Evolutionary conservation across 1,140 invertebrate species (phyloP), one percentile per base, ranked within the genome.

Genomic region (Anoplophora glabripennis): DNA sequence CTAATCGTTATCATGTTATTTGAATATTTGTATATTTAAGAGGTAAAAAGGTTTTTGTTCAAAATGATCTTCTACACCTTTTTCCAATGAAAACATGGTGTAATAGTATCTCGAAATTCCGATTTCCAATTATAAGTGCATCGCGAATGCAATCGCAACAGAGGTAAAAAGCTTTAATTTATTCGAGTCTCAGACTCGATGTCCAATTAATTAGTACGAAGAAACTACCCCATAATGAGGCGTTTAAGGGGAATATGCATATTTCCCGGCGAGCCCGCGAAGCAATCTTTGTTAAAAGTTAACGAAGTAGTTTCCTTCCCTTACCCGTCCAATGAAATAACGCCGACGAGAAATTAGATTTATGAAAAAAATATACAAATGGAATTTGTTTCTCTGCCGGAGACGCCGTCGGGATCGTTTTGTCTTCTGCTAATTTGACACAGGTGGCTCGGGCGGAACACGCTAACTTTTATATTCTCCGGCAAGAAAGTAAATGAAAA

Each of bases 341-440:
- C 57, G 52, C 37, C 38, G 40, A 38, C 40, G 49, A 60, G 57
- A 64, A 64, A 64, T 64, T 64, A 64, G 62, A 64, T 64, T 64
- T 59, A 59, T 64, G 59, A 53, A 59, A 64, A 61, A 52, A 64
- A 54, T 60, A 54, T 59, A 64, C 54, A 64, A 60, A 64, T 60
- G 62, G 58, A 60, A 60, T 64, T 64, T 64, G 62, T 64, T 64
- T 46, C 40, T 44, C 55, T 55, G 51, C 52, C 37, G 38, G 49
- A 51, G 45, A 47, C 57, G 57, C 61, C 65, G 65, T 55, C 65
- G 65, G 61, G 61, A 66, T 57, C 64, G 58, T 66, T 67, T 64
- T 67, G 63, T 67, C 63, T 67, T 65, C 54, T 63, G 55, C 63
- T 67, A 67, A 67, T 67, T 67, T 65, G 63, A 65, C 63, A 61